phyloP scores from a whole-genome alignment of 2,113 vertebrate genomes.

The Pampusana beccarii region DNA sequence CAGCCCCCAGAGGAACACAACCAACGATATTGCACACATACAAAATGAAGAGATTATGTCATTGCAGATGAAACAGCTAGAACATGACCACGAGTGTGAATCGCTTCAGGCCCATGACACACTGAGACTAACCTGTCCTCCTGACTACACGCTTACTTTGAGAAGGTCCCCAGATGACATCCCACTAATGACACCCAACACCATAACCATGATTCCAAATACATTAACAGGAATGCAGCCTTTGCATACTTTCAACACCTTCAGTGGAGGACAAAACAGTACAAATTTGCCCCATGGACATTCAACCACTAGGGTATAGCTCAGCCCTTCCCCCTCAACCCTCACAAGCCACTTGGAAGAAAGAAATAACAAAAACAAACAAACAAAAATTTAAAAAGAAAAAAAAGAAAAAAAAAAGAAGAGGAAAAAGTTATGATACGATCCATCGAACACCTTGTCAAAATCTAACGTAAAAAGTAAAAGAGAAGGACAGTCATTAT shows the following conservation, averaged over 20 bases:
- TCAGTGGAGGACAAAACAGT: constrained; percentile 92
- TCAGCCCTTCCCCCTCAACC: constrained; percentile 18
- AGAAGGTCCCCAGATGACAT: constrained; percentile 93
- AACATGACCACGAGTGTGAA: constrained; percentile 90
- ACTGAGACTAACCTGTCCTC: constrained; percentile 86
- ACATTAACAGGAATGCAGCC: constrained; percentile 91
- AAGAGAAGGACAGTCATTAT: constrained; percentile 72
- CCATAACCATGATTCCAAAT: constrained; percentile 96
- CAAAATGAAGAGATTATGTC: constrained; percentile 94
- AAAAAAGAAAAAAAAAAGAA: not conserved
- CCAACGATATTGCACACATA: constrained; percentile 88
- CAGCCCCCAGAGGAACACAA: constrained; percentile 85
- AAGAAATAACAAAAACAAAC: constrained; percentile 8
- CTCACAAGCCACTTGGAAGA: constrained; percentile 48
- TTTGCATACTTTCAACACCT: constrained; percentile 93
- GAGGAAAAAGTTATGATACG: not conserved
- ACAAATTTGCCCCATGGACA: constrained; percentile 93
- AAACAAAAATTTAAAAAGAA: not conserved
- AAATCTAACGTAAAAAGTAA: constrained; percentile 49
- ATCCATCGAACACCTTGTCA: constrained; percentile 66
- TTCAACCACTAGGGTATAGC: constrained; percentile 96
- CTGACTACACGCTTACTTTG: constrained; percentile 93
- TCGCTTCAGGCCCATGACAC: constrained; percentile 86
- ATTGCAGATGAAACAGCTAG: constrained; percentile 93
- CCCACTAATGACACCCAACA: constrained; percentile 91